Base-by-base conservation (phyloP, 2,797 vertebrate genomes). In the Lacerta bilineata region DNA sequence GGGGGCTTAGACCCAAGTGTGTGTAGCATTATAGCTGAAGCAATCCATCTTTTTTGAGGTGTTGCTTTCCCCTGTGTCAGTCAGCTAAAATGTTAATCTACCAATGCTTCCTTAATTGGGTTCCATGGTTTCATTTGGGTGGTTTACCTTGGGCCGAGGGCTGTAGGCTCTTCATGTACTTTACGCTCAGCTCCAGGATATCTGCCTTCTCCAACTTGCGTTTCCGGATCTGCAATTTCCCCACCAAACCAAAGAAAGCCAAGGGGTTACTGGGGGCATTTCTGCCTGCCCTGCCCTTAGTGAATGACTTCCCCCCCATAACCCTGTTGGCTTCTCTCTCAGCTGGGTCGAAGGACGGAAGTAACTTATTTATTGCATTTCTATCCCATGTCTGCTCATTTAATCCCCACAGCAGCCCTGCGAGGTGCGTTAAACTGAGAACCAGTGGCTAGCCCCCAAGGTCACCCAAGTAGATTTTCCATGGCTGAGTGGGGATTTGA, bases 191-290 rank as follows among this genome's bases (percentile, higher is more conserved):
- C 91, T 99, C 98, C 94, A 99, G 87, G 89, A 99, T 98, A 64
- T 99, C 98, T 0, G 98, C 98, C 91, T 98, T 98, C 93, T 99
- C 98, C 94, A 98, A 88, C 90, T 98, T 98, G 75, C 98, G 97
- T 90, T 99, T 98, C 68, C 97, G 96, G 93, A 98, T 98, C 98
- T 98, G 94, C 2, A 33, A 18, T 8, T 36, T 13, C 29, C 43
- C 15, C 10, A 27, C 15, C n/a, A 36, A 7, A 1, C 2, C n/a
- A n/a, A 83, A 66, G 80, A 17, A 33, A 83, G 39, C 27, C 27
- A 18, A 69, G 25, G 36, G 64, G 0, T 68, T 43, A 68, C 25
- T 68, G 15, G 25, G 13, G 33, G 2, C 59, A 2, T 39, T n/a
- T 5, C 2, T n/a, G 8, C 64, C 64, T 25, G 64, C 6, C 18